Evolutionary conservation across 2,888 invertebrate species (phyloP), one percentile per base, ranked within the genome.

Genomic region (Xestia sexstrigata): DNA sequence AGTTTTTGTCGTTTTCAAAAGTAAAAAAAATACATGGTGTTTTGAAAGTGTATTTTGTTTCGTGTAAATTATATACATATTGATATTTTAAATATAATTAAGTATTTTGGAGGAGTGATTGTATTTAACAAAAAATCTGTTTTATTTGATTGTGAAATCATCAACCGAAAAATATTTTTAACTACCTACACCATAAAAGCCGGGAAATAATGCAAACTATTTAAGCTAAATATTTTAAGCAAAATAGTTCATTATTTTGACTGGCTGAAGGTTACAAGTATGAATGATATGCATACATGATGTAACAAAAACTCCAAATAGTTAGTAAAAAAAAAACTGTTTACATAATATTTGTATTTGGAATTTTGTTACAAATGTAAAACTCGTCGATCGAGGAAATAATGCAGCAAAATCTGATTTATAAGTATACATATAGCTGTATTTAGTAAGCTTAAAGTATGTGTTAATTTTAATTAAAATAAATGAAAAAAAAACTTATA

Each of bases 391-490:
- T 47, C 45, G 45, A 84, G 77, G 15, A 26, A 67, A 65, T 72
- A 70, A 78, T 72, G 60, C 81, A 89, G 89, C 78, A 83, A 84
- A 87, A 89, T 88, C 86, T 82, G 88, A 92, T 93, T 91, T 91
- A 88, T 91, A 91, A 90, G 79, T 85, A 95, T 93, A 94, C 87
- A 93, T 91, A 92, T 93, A 94, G 92, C 93, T 95, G 94, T 96
- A 96, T 89, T 90, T 94, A 94, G 91, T 88, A 88, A 89, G 89
- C 88, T 88, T 89, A 88, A 88, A 89, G 87, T 92, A 90, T 87
- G 85, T 89, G 87, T 89, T 89, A 90, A 90, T 88, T 88, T 88
- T 84, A 87, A 87, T 87, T 82, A 87, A 89, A 89, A 86, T 89
- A 87, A 89, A 91, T 90, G 85, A 91, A 91, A 89, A 88, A 89